phyloP scores from a whole-genome alignment of 2,797 vertebrate species.

The Paguma larvata region DNA sequence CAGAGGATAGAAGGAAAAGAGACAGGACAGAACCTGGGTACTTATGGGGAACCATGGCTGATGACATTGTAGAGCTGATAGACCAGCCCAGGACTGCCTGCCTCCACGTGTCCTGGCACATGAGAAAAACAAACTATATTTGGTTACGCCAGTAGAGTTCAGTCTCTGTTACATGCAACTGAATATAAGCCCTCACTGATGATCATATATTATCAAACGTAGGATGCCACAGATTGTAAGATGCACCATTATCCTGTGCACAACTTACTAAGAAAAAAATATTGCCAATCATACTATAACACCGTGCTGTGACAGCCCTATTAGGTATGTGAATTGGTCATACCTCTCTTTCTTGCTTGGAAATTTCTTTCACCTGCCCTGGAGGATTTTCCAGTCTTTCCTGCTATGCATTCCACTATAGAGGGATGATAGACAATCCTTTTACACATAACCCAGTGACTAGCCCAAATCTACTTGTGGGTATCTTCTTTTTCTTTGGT shows the following conservation, averaged over 20 bases:
- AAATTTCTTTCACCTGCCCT: not conserved
- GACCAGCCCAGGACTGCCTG: not conserved
- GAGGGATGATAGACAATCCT: not conserved
- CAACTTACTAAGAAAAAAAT: not conserved
- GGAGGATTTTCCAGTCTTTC: not conserved
- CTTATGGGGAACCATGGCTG: not conserved
- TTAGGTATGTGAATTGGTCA: not conserved
- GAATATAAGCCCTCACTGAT: not conserved
- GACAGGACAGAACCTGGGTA: not conserved
- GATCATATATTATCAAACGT: not conserved
- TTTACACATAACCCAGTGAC: not conserved
- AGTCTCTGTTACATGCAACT: not conserved
- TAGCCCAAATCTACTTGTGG: not conserved
- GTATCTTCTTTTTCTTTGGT: not conserved
- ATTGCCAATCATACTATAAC: not conserved
- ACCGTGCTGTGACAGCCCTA: not conserved
- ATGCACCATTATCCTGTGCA: not conserved
- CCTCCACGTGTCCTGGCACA: not conserved
- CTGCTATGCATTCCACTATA: not conserved
- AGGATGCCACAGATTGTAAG: not conserved
- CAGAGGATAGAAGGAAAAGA: not conserved
- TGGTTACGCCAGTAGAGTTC: not conserved
- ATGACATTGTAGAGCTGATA: not conserved
- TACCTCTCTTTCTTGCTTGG: not conserved
- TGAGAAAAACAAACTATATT: not conserved